phyloP scores from a whole-genome alignment of 2,888 invertebrate genomes.

The Netelia fuscicornis region DNA sequence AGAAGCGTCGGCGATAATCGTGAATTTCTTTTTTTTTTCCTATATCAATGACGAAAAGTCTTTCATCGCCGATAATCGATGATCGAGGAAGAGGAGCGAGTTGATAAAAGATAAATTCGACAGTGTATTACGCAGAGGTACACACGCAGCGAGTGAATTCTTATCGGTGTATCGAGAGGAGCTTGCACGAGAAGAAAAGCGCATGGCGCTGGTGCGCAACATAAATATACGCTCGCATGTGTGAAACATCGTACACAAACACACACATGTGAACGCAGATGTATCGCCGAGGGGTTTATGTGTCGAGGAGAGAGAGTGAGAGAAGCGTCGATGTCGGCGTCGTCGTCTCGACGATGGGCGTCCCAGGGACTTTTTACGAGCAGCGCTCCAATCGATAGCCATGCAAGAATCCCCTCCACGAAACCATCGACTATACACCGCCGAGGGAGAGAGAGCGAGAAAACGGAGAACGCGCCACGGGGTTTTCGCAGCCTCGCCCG shows the following conservation, averaged over 20 bases:
- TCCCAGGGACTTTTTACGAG: conserved; percentile 72
- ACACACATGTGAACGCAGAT: neutral
- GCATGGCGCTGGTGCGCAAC: conserved; percentile 65
- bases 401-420: conserved; percentile 75
- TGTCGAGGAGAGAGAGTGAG: neutral
- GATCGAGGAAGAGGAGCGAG: conserved; percentile 4
- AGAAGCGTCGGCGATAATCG: neutral
- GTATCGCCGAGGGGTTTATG: conserved; percentile 8
- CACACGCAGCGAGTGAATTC: neutral
- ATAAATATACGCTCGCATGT: conserved; percentile 46
- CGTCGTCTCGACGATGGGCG: conserved; percentile 74
- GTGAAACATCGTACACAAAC: conserved; percentile 19
- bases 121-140: conserved; percentile 21
- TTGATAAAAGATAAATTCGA: conserved; percentile 17
- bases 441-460: conserved; percentile 36
- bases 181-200: conserved; percentile 52
- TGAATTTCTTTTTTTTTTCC: neutral
- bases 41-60: neutral
- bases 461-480: conserved; percentile 44
- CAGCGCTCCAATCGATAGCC: conserved; percentile 81
- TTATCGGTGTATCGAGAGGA: conserved; percentile 19
- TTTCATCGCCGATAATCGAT: conserved; percentile 36
- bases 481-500: conserved; percentile 66
- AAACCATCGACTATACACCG: conserved; percentile 26
- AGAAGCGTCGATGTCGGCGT: conserved; percentile 67